These are phyloP conservation scores for Mizuhopecten yessoensis DNA, from an alignment of 1,140 invertebrate genomes.

Conservation along the genomic window DNA sequence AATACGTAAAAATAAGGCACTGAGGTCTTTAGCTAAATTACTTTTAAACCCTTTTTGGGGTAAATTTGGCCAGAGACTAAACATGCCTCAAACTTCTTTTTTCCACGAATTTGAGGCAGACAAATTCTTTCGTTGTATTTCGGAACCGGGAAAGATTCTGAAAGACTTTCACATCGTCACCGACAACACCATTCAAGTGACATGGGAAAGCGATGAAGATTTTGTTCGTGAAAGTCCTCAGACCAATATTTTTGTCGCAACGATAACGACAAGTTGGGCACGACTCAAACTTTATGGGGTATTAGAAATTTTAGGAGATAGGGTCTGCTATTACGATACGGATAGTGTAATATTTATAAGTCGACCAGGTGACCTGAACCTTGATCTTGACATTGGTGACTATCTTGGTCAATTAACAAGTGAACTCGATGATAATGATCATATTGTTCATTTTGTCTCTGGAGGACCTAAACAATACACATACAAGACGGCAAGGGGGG, in stretches of 20 bases:
- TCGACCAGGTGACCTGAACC: slow-evolving; percentile 3
- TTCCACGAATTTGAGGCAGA: slow-evolving; percentile 60
- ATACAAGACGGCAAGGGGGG: slow-evolving; percentile 54
- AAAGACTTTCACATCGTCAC: slow-evolving; percentile 61
- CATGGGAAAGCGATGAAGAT: slow-evolving; percentile 39
- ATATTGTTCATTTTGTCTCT: slow-evolving; percentile 63
- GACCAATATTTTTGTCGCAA: slow-evolving; percentile 80
- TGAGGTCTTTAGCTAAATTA: slow-evolving; percentile 70
- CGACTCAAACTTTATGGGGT: slow-evolving; percentile 81
- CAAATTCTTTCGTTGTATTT: slow-evolving; percentile 74
- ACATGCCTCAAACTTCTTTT: slow-evolving; percentile 58
- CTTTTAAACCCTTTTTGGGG: slow-evolving; percentile 75
- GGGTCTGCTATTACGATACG: slow-evolving; percentile 83
- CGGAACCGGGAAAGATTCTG: slow-evolving; percentile 60
- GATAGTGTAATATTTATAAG: slow-evolving; percentile 69
- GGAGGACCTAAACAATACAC: slow-evolving; percentile 66
- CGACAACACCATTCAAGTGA: slow-evolving; percentile 57
- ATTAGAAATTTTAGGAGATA: slow-evolving; percentile 75
- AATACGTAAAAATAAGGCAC: slow-evolving; percentile 79
- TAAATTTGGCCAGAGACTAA: slow-evolving; percentile 65
- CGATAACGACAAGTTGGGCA: slow-evolving; percentile 81
- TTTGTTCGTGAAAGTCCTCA: slow-evolving; percentile 46
- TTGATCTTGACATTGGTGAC: slow-evolving; percentile 44
- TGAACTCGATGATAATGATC: slow-evolving; percentile 54
- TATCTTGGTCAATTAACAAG: slow-evolving; percentile 64